Percentiles rank a stretch among this genome's conserved stretches.
phyloP scores from a whole-genome alignment of 2,888 invertebrate species.

The Dolichomitus sp. region DNA sequence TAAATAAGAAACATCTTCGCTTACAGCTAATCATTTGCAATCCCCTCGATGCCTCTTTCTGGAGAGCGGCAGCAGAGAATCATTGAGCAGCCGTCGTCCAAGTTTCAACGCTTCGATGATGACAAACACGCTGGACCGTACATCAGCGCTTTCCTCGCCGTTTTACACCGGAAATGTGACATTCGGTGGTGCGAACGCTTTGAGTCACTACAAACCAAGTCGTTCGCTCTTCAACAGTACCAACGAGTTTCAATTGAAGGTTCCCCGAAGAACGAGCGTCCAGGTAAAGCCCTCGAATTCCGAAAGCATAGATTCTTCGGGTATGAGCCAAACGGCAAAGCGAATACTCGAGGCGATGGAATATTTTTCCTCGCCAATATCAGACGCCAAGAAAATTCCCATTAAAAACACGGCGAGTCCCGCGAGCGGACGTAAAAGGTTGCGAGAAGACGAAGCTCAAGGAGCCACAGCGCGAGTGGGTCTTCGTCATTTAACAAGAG shows the following conservation, averaged over 20 bases:
- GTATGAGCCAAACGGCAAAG: slow-evolving; percentile 92
- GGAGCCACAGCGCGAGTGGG: slow-evolving; percentile 77
- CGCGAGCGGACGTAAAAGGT: slow-evolving; percentile 69
- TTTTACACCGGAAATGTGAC: slow-evolving; percentile 92
- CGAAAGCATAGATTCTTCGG: slow-evolving; percentile 81
- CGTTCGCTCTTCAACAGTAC: slow-evolving; percentile 76
- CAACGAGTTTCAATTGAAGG: slow-evolving; percentile 78
- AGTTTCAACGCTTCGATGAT: slow-evolving; percentile 87
- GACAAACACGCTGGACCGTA: slow-evolving; percentile 85
- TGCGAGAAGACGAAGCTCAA: slow-evolving; percentile 75
- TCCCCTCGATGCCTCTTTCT: slow-evolving; percentile 84
- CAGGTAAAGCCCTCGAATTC: slow-evolving; percentile 86
- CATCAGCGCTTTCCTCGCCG: slow-evolving; percentile 88
- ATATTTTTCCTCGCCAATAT: slow-evolving; percentile 93
- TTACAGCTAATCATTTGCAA: slow-evolving; percentile 81
- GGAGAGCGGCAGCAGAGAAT: slow-evolving; percentile 85
- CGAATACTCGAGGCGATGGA: slow-evolving; percentile 93
- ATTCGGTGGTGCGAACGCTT: slow-evolving; percentile 91
- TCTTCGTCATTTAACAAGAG: slow-evolving; percentile 84
- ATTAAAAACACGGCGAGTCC: slow-evolving; percentile 78
- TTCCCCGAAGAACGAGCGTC: slow-evolving; percentile 83
- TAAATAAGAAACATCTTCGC: not conserved
- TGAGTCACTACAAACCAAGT: slow-evolving; percentile 78
- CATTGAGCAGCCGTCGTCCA: slow-evolving; percentile 87
- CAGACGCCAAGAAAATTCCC: slow-evolving; percentile 93